Base-by-base conservation (phyloP, 2,888 invertebrate species). In the Sphaeridia pumilis region DNA sequence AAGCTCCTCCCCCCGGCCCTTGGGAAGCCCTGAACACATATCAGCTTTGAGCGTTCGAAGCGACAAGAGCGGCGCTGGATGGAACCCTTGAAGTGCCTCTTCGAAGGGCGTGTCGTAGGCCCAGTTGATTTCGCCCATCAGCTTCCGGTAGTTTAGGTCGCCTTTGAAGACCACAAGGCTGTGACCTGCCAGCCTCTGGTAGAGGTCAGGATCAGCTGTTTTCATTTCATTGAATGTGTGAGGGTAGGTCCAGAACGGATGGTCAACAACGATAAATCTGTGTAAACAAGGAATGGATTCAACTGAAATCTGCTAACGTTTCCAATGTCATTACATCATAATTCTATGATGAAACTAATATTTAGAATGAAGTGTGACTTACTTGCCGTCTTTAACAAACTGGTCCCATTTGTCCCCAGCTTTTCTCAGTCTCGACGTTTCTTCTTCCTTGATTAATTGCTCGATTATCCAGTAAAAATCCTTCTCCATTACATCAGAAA, bases 61-160 rank as follows among this genome's bases (percentile, higher is more conserved):
- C 1, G 84, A 78, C 55, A 87, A 78, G 2, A 95, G 67, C 21
- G 86, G 84, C 0, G 88, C 80, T 1, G 95, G 95, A 28, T 74
- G 75, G 70, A 97, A 95, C 1, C 82, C 83, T 67, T 80, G 75
- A 17, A 92, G 68, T 1, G 82, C 78, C 2, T 71, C 68, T 22
- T 74, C 72, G 64, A 92, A 84, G 0, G 77, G 69, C 1, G 82
- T 80, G 0, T 77, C 77, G 1, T 78, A 77, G 28, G 78, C 76
- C 83, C 92, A 93, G 59, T 85, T 83, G 53, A 78, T 77, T 67
- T 98, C 98, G 0, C 85, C 87, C 38, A 90, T 72, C 49, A 98
- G 72, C 72, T 98, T 98, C 38, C 98, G 75, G 69, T 95, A 97
- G 73, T 97, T 97, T 10, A 98, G 75, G 70, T 98, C 97, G 0